These are phyloP conservation scores for Lophura nycthemera DNA, from an alignment of 2,113 vertebrate genomes.

Conservation along the genomic window DNA sequence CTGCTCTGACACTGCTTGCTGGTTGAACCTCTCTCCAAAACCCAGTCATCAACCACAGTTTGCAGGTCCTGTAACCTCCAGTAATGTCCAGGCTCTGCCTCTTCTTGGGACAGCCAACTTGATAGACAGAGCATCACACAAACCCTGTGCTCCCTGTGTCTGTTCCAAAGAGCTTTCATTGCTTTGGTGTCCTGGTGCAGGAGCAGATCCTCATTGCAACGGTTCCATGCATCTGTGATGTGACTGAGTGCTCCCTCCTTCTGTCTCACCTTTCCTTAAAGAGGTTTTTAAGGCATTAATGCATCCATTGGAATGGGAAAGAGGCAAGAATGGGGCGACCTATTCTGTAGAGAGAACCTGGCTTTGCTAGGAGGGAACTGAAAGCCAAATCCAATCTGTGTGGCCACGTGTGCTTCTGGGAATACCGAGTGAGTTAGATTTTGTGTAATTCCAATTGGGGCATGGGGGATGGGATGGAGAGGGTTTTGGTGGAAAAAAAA, in stretches of 20 bases:
- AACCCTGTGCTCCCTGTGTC: neutral
- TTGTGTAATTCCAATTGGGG: neutral
- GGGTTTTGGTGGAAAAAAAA: neutral
- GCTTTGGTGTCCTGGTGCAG: neutral
- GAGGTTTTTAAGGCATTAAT: neutral
- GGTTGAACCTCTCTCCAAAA: neutral
- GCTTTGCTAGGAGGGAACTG: neutral
- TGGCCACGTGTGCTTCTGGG: neutral
- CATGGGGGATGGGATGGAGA: too few relatives aligned
- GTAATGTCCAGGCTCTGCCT: neutral
- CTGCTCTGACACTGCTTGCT: neutral
- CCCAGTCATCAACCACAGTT: fast-evolving
- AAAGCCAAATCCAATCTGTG: neutral
- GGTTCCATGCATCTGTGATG: fast-evolving
- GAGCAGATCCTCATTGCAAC: neutral
- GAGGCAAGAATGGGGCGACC: too few relatives aligned
- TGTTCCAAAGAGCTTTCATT: neutral
- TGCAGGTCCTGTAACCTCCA: neutral
- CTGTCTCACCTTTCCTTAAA: neutral
- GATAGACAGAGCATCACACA: neutral
- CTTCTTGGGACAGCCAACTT: neutral
- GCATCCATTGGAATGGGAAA: neutral
- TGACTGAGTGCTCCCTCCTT: neutral
- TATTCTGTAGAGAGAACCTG: neutral
- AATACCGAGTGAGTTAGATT: neutral